Conservation (phyloP, 1,140 invertebrate species). For the Papilio polytes region DNA sequence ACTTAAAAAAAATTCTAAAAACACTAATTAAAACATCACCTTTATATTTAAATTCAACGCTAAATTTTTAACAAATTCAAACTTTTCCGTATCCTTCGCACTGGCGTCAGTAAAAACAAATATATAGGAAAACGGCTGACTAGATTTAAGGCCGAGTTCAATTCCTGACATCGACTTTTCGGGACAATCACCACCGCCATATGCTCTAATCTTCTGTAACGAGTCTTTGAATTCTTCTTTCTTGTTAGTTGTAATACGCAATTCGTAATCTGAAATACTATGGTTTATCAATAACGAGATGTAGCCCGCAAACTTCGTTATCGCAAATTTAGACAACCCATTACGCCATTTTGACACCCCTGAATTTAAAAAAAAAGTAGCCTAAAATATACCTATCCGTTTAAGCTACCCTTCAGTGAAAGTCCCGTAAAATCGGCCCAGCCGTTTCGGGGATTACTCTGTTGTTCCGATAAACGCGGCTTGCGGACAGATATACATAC, state of each 20-base stretch:
- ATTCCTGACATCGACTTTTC: slow-evolving; percentile 25
- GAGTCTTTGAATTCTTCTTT: slow-evolving; percentile 8
- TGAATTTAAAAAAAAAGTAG: background rate
- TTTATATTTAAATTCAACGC: background rate
- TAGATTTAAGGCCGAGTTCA: background rate
- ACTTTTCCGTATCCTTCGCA: background rate
- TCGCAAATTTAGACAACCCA: no score
- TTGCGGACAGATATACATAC: no score
- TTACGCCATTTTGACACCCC: no score
- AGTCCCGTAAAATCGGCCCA: no score
- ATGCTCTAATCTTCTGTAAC: background rate
- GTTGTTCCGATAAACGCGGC: no score
- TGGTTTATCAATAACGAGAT: background rate
- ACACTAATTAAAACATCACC: background rate
- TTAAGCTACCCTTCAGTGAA: no score
- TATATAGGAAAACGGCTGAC: background rate
- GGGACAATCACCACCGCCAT: slow-evolving; percentile 19
- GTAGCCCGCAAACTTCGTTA: no score
- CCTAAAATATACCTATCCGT: background rate
- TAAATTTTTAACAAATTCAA: slow-evolving; percentile 18
- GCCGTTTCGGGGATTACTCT: no score
- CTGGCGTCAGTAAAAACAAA: slow-evolving; percentile 26
- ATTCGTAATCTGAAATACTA: slow-evolving; percentile 11
- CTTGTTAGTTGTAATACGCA: background rate
- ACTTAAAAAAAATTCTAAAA: no score